Conservation (phyloP, 1,140 invertebrate species). For the Rhizoglyphus robini region DNA sequence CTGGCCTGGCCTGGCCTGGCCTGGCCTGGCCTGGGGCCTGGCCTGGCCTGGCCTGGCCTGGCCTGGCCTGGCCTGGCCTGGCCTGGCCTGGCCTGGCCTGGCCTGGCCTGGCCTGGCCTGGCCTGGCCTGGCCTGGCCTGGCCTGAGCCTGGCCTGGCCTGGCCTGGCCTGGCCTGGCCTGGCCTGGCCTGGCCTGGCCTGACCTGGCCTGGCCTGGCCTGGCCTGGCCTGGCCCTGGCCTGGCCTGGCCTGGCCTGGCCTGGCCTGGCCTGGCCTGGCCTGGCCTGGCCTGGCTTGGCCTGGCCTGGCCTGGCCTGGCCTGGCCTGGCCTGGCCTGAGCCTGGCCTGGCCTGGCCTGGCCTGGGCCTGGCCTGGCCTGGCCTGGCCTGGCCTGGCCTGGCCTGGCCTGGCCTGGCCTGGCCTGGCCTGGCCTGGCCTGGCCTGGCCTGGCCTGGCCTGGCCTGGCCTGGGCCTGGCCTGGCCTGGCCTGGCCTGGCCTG, state of each 20-base stretch:
- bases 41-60: constrained; percentile 28
- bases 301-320: constrained; percentile 27
- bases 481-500: constrained; percentile 28
- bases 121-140: constrained; percentile 26
- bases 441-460: constrained; percentile 26
- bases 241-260: constrained; percentile 26
- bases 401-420: constrained; percentile 28
- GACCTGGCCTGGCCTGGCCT: constrained; percentile 27
- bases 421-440: constrained; percentile 25
- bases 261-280: constrained; percentile 27
- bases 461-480: constrained; percentile 28
- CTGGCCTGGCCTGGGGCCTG: constrained; percentile 27
- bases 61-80: constrained; percentile 26
- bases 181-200: constrained; percentile 25
- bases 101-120: constrained; percentile 29
- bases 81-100: constrained; percentile 27
- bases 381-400: constrained; percentile 28
- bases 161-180: constrained; percentile 28
- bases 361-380: constrained; percentile 28
- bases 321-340: constrained; percentile 26
- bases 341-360: constrained; percentile 28
- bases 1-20: constrained; percentile 28
- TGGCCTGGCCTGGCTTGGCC: constrained; percentile 27
- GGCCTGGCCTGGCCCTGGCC: constrained; percentile 27
- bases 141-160: constrained; percentile 28